Evolutionary conservation across 64 coral and sea anemone species (phyloP), one percentile per base, ranked within the genome.

Genomic region (Stichodactyla mertensii): DNA sequence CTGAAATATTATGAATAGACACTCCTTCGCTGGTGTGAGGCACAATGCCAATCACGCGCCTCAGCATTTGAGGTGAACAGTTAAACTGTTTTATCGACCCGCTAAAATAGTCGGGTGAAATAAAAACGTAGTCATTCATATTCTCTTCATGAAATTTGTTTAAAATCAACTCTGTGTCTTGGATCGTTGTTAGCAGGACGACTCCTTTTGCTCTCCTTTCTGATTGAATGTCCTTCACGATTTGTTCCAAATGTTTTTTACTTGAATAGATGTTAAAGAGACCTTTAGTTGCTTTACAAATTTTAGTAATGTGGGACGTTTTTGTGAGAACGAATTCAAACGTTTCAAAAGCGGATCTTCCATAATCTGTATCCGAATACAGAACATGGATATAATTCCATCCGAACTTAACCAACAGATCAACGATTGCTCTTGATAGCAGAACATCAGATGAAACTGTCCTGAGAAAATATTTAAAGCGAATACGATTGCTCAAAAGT

Each of bases 341-440:
- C 0, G 92, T 91, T 1, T 98, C 95, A 7, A 91, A 86, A 12
- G 92, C 95, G 0, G 92, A 98, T 16, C 92, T 58, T 7, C 95
- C 95, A 51, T 94, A 98, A 57, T 98, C 95, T 7, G 92, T 98
- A 83, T 98, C 95, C 26, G 92, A 93, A 74, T 98, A 94, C 20
- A 98, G 24, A 18, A 86, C 89, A 22, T 88, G 89, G 26, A 98
- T 82, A 71, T 94, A 91, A 57, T 94, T 98, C 95, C 95, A 98
- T 15, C 61, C 69, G 31, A 98, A 83, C 6, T 71, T 87, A 13
- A 83, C 66, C 6, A 98, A n/a, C 8, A 98, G 31, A 61, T 98
- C 89, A 26, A 94, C 87, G 77, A 98, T 86, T 51, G 84, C 95
- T 70, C 84, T 91, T 2, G 89, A 89, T 82, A 93, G 83, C 14